Percentiles rank a stretch among this genome's conserved stretches.
phyloP scores from a whole-genome alignment of 1,140 invertebrate genomes.

The Ditylenchus dipsaci region DNA sequence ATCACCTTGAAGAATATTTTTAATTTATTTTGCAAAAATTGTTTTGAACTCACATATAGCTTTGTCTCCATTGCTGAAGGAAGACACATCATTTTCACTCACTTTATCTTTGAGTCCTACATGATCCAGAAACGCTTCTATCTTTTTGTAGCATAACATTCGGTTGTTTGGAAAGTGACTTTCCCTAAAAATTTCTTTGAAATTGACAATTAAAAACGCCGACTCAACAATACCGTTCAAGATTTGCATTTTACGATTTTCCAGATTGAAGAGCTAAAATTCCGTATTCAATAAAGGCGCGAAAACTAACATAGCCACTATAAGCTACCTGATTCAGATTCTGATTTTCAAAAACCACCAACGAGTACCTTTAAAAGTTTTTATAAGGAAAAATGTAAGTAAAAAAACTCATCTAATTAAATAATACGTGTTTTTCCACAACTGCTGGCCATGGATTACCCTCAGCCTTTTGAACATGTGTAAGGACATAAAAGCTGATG shows the following conservation, averaged over 20 bases:
- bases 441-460: constrained; percentile 35
- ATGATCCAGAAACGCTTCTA: constrained; percentile 65
- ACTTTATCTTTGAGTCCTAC: constrained; percentile 42
- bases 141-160: constrained; percentile 78
- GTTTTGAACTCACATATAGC: constrained; percentile 66
- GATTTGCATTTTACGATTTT: constrained; percentile 61
- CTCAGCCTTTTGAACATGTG: constrained; percentile 77
- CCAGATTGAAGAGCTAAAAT: constrained; percentile 71
- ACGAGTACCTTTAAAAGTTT: constrained; percentile 64
- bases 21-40: background rate
- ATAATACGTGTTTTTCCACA: constrained; percentile 30
- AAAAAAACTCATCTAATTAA: constrained; percentile 4
- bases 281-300: too few species aligned
- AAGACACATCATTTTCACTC: constrained; percentile 73
- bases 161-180: constrained; percentile 85
- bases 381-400: too few species aligned
- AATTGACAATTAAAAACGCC: too few species aligned
- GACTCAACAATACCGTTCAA: constrained; percentile 57
- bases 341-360: constrained; percentile 79
- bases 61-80: constrained; percentile 79
- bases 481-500: constrained; percentile 74
- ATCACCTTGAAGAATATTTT: background rate
- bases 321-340: constrained; percentile 69
- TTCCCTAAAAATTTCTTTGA: too few species aligned
- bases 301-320: too few species aligned